A percentile compares a stretch with the other conserved stretches of the same genome.
These are phyloP conservation scores for Enteromius viviparus DNA, from an alignment of 2,797 vertebrate species.

Conservation along the genomic window DNA sequence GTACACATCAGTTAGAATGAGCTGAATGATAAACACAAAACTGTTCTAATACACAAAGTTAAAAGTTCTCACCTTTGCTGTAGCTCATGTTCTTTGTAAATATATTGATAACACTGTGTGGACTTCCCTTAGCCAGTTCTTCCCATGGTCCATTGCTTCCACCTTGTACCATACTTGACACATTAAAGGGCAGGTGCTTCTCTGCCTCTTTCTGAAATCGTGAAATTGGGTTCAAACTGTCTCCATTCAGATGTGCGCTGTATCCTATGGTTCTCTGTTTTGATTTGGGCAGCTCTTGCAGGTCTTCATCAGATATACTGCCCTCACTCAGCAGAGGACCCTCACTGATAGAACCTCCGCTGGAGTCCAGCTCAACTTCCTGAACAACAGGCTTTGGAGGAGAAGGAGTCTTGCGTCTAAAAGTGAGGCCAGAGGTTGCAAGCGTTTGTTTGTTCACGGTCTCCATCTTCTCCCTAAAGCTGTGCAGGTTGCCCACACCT, in stretches of 20 bases:
- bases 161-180: conserved; percentile 59
- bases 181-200: conserved; percentile 74
- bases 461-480: conserved; percentile 75
- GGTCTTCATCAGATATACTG: conserved; percentile 81
- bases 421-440: not conserved
- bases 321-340: conserved; percentile 88
- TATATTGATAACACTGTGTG: conserved; percentile 95
- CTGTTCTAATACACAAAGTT: not conserved
- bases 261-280: conserved; percentile 75
- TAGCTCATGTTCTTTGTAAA: conserved; percentile 86
- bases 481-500: conserved; percentile 81
- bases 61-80: conserved; percentile 78
- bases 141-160: conserved; percentile 84
- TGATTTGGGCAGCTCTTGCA: conserved; percentile 62
- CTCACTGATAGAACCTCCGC: conserved; percentile 89
- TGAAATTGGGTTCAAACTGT: conserved; percentile 76
- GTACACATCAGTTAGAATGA: not conserved
- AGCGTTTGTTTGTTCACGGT: conserved; percentile 48
- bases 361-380: conserved; percentile 72
- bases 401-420: conserved; percentile 13
- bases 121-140: conserved; percentile 91
- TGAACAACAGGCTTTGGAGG: not conserved
- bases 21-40: too few species aligned
- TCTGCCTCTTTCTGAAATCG: conserved; percentile 90
- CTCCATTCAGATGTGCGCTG: conserved; percentile 72